Conservation (phyloP, 2,888 invertebrate species). For the Cabera pusaria region DNA sequence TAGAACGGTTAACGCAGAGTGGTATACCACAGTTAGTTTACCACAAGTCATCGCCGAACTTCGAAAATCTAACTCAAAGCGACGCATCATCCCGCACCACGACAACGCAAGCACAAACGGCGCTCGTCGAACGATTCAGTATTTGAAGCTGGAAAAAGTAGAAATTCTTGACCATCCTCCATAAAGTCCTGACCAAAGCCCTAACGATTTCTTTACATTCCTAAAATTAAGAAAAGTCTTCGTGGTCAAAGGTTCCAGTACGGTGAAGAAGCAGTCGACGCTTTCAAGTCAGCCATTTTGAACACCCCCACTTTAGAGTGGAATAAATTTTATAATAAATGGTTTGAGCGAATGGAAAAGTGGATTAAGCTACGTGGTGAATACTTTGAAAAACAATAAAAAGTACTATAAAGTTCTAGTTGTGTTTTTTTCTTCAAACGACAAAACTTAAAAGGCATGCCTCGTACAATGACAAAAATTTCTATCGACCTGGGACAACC, state of each 20-base stretch:
- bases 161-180: slow-evolving; percentile 27
- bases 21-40: slow-evolving; percentile 26
- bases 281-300: slow-evolving; percentile 27
- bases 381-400: slow-evolving; percentile 16
- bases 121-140: slow-evolving; percentile 23
- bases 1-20: too few relatives aligned
- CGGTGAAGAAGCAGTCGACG: slow-evolving; percentile 25
- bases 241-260: slow-evolving; percentile 19
- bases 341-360: slow-evolving; percentile 25
- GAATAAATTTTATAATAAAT: slow-evolving; percentile 25
- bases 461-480: too few relatives aligned
- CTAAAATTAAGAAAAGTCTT: slow-evolving; percentile 20
- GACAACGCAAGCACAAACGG: slow-evolving; percentile 24
- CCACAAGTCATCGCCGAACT: slow-evolving; percentile 27
- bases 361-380: slow-evolving; percentile 18
- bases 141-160: slow-evolving; percentile 25
- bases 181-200: slow-evolving; percentile 29
- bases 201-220: slow-evolving; percentile 20
- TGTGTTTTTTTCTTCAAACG: slow-evolving; percentile 12
- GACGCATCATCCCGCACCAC: too few relatives aligned
- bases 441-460: slow-evolving; percentile 10
- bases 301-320: slow-evolving; percentile 20
- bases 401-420: slow-evolving; percentile 13
- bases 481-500: too few relatives aligned
- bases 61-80: too few relatives aligned